Evolutionary conservation across 2,888 invertebrate genomes (phyloP).

Genomic region (Mylabris sibirica): DNA sequence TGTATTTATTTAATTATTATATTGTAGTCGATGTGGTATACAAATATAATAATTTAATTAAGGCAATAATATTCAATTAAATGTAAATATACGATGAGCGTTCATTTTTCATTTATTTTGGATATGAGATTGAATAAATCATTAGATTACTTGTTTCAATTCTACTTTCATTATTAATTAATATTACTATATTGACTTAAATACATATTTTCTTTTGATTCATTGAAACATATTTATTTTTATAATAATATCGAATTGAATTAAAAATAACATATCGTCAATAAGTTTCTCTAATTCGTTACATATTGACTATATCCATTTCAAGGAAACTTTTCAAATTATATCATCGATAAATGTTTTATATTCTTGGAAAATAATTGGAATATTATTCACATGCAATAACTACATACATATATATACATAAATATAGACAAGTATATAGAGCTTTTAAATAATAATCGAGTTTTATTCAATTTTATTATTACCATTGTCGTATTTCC

Average conservation of each 20-base stretch:
- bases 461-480: slow-evolving; percentile 1
- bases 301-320: slow-evolving; percentile 38
- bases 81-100: slow-evolving; percentile 43
- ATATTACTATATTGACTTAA: slow-evolving; percentile 40
- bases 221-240: slow-evolving; percentile 33
- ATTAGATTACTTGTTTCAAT: slow-evolving; percentile 36
- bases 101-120: slow-evolving; percentile 42
- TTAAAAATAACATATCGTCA: slow-evolving; percentile 19
- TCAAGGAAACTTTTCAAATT: slow-evolving; percentile 34
- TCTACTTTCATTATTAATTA: slow-evolving; percentile 38
- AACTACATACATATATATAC: slow-evolving; percentile 6
- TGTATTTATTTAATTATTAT: slow-evolving; percentile 61
- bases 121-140: slow-evolving; percentile 44
- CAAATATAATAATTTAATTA: slow-evolving; percentile 57
- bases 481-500: not conserved
- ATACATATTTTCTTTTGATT: slow-evolving; percentile 38
- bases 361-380: slow-evolving; percentile 27
- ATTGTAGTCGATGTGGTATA: slow-evolving; percentile 53
- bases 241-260: slow-evolving; percentile 26
- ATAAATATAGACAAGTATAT: not conserved
- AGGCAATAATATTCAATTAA: slow-evolving; percentile 51
- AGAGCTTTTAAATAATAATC: not conserved
- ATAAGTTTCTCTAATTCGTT: slow-evolving; percentile 32
- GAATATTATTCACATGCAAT: slow-evolving; percentile 38
- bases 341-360: slow-evolving; percentile 32